Evolutionary conservation across 2,113 vertebrate genomes (phyloP), one percentile per base, ranked within the genome.

Genomic region (Theristicus caerulescens): DNA sequence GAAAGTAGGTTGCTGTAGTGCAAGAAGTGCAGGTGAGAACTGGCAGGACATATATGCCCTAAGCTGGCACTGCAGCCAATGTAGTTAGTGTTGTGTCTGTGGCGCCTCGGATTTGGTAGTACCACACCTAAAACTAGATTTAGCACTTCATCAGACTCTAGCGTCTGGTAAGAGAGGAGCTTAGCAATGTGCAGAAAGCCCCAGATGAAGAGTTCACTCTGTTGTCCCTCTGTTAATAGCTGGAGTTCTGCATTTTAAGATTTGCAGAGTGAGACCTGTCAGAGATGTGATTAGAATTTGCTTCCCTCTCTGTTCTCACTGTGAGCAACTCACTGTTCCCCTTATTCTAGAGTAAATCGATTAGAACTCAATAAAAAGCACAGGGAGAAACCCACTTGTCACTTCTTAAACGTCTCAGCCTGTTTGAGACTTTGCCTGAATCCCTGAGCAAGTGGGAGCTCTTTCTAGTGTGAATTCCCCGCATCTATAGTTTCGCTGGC

Each of bases 361-460:
- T 94, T 64, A 79, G 58, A 90, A 92, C 80, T 95, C 83, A 95
- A 90, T 79, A 78, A 85, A 93, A 91, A 82, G 86, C 69, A 31
- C 5, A 9, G 36, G 22, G 85, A 84, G 90, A 89, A 93, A 93
- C 77, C 72, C 0, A 21, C 90, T 91, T 97, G 92, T 93, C 88
- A 97, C 82, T 81, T 93, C 92, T 95, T 88, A 92, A 97, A 91
- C 51, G 91, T 97, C 92, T 94, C 91, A 85, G 88, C 88, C 86
- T 86, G 90, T 95, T 92, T 86, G 95, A 94, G 86, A 17, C 90
- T 89, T 89, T 66, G 92, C 76, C 90, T 92, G 78, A 65, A 62
- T 96, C 93, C 85, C 90, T 90, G 84, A 96, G 95, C 91, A 84
- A 93, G 62, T 58, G 76, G 69, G 77, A 95, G 95, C 95, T 72